phyloP scores from a whole-genome alignment of 2,113 vertebrate species.

The Illadopsis cleaveri region DNA sequence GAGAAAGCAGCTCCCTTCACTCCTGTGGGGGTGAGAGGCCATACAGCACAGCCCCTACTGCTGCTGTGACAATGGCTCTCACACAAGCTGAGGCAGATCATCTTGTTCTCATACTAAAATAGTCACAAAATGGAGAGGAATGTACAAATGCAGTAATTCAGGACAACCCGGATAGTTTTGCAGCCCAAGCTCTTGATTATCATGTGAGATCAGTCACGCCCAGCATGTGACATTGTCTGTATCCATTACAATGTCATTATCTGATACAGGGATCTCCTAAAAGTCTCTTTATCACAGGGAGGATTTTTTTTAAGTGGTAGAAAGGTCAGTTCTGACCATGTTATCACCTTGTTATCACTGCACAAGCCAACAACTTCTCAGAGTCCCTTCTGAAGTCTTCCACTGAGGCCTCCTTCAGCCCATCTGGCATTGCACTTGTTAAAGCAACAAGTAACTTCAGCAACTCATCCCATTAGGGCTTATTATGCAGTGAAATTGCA shows the following conservation, averaged over 20 bases:
- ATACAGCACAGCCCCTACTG: fast-evolving
- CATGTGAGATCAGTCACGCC: neutral
- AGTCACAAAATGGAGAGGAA: neutral
- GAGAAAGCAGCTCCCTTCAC: neutral
- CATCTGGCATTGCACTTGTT: neutral
- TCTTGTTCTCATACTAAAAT: neutral
- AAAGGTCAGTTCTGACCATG: constrained; percentile 16
- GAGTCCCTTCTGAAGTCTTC: neutral
- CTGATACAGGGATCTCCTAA: neutral
- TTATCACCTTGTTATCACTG: neutral
- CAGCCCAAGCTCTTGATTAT: neutral
- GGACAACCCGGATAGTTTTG: neutral
- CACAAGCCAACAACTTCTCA: neutral
- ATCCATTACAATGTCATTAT: neutral
- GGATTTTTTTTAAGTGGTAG: constrained; percentile 27
- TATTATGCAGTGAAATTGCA: neutral
- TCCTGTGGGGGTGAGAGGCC: neutral
- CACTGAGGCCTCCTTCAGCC: neutral
- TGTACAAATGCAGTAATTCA: neutral
- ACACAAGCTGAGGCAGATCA: neutral
- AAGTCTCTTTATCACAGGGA: neutral
- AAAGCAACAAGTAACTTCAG: neutral
- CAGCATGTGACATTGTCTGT: neutral
- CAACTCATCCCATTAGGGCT: neutral
- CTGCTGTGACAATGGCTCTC: neutral